A percentile compares a stretch with the other conserved stretches of the same genome.
Evolutionary conservation across 2,888 invertebrate species (phyloP).

Genomic region (Emmelina monodactyla): DNA sequence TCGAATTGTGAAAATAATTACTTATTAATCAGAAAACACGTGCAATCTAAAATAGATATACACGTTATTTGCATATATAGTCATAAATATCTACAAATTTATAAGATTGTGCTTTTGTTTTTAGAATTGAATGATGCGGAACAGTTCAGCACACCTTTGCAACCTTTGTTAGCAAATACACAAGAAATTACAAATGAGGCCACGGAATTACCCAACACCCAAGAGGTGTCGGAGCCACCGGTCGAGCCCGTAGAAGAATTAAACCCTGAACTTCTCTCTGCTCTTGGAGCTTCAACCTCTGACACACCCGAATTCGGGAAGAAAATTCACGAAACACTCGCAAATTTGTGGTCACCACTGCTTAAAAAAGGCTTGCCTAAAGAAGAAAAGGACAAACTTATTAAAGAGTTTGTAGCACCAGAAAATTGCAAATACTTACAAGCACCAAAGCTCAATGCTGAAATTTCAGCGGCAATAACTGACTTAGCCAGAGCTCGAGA

Average conservation of each 20-base stretch:
- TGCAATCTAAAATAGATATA: not conserved
- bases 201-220: not conserved
- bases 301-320: conserved; percentile 8
- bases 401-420: conserved; percentile 7
- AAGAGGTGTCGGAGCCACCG: conserved; percentile 7
- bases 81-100: not conserved
- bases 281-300: conserved; percentile 10
- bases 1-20: not conserved
- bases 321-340: conserved; percentile 10
- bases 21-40: not conserved
- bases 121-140: not conserved
- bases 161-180: not conserved
- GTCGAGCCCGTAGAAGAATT: conserved; percentile 5
- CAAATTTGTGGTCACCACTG: conserved; percentile 11
- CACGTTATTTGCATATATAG: not conserved
- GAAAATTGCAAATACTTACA: conserved; percentile 12
- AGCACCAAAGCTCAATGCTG: conserved; percentile 11
- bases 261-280: conserved; percentile 10
- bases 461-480: conserved; percentile 9
- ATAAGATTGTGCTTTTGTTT: not conserved
- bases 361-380: conserved; percentile 13
- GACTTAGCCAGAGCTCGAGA: conserved; percentile 9
- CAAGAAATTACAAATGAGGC: not conserved
- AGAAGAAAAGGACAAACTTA: conserved; percentile 10
- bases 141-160: not conserved